Conservation (phyloP, 2,797 vertebrate species). For the Gastrophryne carolinensis region DNA sequence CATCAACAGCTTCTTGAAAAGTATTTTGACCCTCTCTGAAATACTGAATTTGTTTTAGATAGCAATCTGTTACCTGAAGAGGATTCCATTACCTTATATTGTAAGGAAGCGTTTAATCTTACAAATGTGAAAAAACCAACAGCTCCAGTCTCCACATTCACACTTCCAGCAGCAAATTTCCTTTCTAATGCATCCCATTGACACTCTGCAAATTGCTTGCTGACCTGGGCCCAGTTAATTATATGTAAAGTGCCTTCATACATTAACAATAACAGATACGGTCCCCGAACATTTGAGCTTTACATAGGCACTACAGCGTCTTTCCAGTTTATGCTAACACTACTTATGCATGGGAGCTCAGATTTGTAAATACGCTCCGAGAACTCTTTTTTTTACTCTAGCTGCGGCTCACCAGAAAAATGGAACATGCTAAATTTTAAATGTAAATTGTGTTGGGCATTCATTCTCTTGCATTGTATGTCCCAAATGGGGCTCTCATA, state of each 20-base stretch:
- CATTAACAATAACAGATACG: constrained; percentile 23
- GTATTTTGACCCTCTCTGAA: background rate
- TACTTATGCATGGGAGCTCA: background rate
- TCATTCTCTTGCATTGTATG: no score
- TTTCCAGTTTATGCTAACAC: background rate
- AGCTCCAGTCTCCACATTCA: background rate
- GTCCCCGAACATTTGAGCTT: background rate
- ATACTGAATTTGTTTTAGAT: constrained; percentile 1
- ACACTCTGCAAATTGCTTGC: constrained; percentile 20
- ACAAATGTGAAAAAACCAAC: background rate
- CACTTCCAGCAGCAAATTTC: background rate
- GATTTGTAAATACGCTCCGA: background rate
- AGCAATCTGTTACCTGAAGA: background rate
- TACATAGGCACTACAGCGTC: background rate
- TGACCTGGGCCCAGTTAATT: constrained; percentile 31
- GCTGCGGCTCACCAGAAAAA: background rate
- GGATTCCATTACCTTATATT: background rate
- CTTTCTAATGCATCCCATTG: constrained; percentile 7
- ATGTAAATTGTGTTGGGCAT: no score
- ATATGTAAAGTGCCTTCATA: constrained; percentile 14
- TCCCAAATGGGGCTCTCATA: no score
- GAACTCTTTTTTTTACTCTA: background rate
- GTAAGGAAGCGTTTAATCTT: background rate
- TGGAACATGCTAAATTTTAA: no score
- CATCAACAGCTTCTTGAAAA: background rate